phyloP scores from a whole-genome alignment of 1,140 invertebrate genomes.

The Notospermus geniculatus region DNA sequence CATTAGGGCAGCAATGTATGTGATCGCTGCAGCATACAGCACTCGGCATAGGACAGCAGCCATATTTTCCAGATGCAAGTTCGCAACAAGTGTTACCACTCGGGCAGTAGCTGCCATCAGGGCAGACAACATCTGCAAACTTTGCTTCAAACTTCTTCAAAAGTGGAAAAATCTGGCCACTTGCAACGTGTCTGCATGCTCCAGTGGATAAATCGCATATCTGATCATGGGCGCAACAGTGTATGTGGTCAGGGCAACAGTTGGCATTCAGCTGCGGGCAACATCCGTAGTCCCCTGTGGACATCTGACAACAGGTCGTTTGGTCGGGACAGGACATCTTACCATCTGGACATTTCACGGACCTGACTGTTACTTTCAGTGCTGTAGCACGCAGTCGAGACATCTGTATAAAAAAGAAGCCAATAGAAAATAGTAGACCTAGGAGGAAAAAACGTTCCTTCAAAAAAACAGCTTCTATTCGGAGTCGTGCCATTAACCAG shows the following conservation, averaged over 20 bases:
- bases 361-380: conserved; percentile 23
- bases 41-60: conserved; percentile 13
- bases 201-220: conserved; percentile 34
- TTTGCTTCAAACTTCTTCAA: conserved; percentile 20
- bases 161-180: conserved; percentile 14
- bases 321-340: conserved; percentile 45
- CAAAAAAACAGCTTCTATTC: too few species aligned
- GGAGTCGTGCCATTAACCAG: too few species aligned
- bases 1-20: conserved; percentile 21
- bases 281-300: conserved; percentile 47
- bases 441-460: too few species aligned
- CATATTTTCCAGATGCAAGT: conserved; percentile 8
- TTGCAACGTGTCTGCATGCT: conserved; percentile 27
- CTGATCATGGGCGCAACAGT: conserved; percentile 44
- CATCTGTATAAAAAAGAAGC: too few species aligned
- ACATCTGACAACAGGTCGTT: conserved; percentile 53
- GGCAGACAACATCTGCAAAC: not conserved
- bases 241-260: conserved; percentile 40
- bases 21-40: conserved; percentile 16
- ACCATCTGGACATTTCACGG: conserved; percentile 31
- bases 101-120: not conserved
- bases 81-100: conserved; percentile 12
- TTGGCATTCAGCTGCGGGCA: conserved; percentile 50
- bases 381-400: too few species aligned
- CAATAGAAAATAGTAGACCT: too few species aligned